Conservation (phyloP, 2,888 invertebrate species). For the Luperina nickerlii region DNA sequence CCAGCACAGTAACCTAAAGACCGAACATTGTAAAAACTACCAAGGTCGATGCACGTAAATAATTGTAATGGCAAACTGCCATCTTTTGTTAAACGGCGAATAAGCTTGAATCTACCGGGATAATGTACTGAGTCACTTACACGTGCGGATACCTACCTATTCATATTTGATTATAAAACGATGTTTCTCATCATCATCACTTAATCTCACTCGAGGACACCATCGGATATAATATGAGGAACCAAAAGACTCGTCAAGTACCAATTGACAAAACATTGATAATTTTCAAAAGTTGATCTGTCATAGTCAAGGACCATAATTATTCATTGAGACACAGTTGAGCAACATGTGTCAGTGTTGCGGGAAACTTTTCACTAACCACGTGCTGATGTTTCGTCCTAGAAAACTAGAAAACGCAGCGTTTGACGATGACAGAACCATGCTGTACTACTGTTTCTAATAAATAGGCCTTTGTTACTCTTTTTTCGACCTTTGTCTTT, state of each 20-base stretch:
- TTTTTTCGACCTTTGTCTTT: background rate
- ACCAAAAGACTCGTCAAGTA: background rate
- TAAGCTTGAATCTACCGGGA: background rate
- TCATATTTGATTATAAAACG: too few species aligned
- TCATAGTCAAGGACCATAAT: background rate
- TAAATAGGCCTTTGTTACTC: background rate
- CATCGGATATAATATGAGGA: too few species aligned
- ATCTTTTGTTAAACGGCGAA: background rate
- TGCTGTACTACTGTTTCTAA: background rate
- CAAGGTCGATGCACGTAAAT: constrained; percentile 19
- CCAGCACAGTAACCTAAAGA: constrained; percentile 14
- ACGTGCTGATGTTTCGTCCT: background rate
- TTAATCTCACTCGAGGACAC: too few species aligned
- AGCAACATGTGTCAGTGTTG: background rate
- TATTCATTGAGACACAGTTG: background rate
- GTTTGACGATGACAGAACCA: background rate
- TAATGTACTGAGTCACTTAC: background rate
- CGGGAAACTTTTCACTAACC: background rate
- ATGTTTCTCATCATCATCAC: too few species aligned
- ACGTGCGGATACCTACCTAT: background rate
- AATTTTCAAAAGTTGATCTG: background rate
- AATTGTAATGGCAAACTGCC: constrained; percentile 38
- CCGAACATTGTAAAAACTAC: background rate
- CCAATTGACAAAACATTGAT: background rate
- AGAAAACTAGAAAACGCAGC: background rate